Percentiles rank a stretch among this genome's conserved stretches.
These are phyloP conservation scores for Corythucha ciliata DNA, from an alignment of 2,888 invertebrate genomes.

Conservation along the genomic window DNA sequence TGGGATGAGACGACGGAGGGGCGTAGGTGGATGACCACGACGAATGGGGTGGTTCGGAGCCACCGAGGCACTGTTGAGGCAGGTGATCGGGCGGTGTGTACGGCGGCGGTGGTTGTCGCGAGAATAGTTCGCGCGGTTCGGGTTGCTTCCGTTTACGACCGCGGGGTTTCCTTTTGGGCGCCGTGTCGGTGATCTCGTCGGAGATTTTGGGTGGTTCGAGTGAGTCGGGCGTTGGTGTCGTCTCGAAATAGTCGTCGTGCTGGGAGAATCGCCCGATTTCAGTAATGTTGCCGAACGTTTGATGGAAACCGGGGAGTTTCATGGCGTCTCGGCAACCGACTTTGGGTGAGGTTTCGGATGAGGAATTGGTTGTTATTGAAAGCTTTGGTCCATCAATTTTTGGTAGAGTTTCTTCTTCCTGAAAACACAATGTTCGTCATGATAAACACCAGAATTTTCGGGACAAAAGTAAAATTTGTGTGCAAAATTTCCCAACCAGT, in stretches of 20 bases:
- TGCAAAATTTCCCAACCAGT: too few species aligned
- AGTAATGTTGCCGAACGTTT: slow-evolving; percentile 69
- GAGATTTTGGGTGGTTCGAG: slow-evolving; percentile 27
- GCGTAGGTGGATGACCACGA: slow-evolving; percentile 16
- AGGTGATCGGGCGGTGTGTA: slow-evolving; percentile 19
- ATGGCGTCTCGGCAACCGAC: slow-evolving; percentile 25
- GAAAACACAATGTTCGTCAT: not conserved
- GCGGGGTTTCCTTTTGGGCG: slow-evolving; percentile 26
- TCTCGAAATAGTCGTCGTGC: slow-evolving; percentile 52
- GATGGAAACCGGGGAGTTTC: slow-evolving; percentile 51
- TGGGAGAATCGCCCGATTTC: slow-evolving; percentile 72
- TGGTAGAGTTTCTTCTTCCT: slow-evolving; percentile 29
- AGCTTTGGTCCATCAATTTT: slow-evolving; percentile 22
- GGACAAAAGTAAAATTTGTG: too few species aligned
- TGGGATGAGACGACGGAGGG: slow-evolving; percentile 19
- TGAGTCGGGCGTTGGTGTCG: slow-evolving; percentile 24
- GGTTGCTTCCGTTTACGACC: slow-evolving; percentile 29
- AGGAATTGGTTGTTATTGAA: slow-evolving; percentile 3
- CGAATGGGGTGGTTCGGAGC: slow-evolving; percentile 5
- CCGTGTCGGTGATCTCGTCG: slow-evolving; percentile 19
- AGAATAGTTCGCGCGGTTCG: slow-evolving; percentile 24
- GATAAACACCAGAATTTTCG: not conserved
- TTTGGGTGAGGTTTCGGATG: slow-evolving; percentile 10
- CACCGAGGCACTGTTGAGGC: too few species aligned
- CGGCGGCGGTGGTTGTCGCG: slow-evolving; percentile 17